Conservation (phyloP, 1,140 invertebrate species). For the Drosophila willistoni region DNA sequence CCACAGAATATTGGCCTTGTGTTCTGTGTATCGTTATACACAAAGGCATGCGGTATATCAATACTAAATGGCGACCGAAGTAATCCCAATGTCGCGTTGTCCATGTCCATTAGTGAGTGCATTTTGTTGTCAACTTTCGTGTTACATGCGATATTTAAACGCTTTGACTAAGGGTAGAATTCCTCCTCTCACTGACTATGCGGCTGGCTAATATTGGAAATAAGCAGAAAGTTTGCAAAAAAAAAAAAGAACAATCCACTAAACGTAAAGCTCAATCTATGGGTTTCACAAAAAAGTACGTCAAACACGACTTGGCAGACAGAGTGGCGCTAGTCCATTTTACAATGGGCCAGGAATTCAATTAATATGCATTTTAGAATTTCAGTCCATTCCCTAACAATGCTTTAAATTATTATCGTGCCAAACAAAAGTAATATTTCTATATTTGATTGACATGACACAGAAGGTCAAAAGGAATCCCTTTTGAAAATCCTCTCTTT, state of each 20-base stretch:
- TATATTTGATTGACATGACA: too few relatives aligned
- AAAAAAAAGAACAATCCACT: slow-evolving; percentile 39
- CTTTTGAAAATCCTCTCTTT: too few relatives aligned
- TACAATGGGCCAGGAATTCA: not conserved
- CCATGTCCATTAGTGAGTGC: slow-evolving; percentile 30
- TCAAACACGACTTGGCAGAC: slow-evolving; percentile 50
- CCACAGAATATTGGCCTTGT: slow-evolving; percentile 35
- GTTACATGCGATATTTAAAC: slow-evolving; percentile 48
- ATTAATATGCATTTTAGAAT: too few relatives aligned
- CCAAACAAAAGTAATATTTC: too few relatives aligned
- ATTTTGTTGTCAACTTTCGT: slow-evolving; percentile 34
- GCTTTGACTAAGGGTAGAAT: not conserved
- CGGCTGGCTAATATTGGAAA: slow-evolving; percentile 22
- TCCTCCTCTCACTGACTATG: not conserved
- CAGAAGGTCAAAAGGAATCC: too few relatives aligned
- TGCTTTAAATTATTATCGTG: too few relatives aligned
- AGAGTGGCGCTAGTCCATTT: slow-evolving; percentile 33
- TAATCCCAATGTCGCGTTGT: not conserved
- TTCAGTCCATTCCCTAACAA: too few relatives aligned
- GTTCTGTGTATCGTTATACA: slow-evolving; percentile 30
- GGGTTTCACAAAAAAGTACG: slow-evolving; percentile 5
- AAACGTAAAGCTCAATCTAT: slow-evolving; percentile 30
- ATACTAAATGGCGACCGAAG: slow-evolving; percentile 59
- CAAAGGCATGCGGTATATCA: slow-evolving; percentile 64
- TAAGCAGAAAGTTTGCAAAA: slow-evolving; percentile 26